phyloP scores from a whole-genome alignment of 2,797 vertebrate genomes.

The Yasuhikotakia modesta region DNA sequence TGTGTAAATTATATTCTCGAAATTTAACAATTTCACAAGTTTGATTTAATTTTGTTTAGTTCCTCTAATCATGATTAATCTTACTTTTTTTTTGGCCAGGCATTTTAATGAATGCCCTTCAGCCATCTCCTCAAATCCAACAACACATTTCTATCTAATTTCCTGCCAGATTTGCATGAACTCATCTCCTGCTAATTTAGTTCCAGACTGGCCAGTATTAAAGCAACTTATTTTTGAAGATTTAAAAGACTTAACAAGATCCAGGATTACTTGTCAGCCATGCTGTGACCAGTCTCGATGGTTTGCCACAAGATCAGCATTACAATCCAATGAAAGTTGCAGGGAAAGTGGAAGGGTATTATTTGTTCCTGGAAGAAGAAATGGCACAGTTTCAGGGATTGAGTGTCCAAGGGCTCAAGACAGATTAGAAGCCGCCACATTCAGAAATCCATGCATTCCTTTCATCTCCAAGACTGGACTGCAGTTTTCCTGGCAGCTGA shows the following conservation, averaged over 20 bases:
- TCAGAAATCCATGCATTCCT: conserved; percentile 75
- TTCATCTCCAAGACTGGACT: conserved; percentile 77
- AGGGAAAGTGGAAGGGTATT: conserved; percentile 74
- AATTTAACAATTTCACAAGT: conserved; percentile 1
- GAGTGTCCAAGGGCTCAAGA: conserved; percentile 73
- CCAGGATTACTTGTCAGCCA: conserved; percentile 67
- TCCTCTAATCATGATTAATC: conserved; percentile 28
- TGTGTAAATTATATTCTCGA: neutral
- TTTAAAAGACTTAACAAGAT: conserved; percentile 72
- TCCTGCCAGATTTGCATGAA: conserved; percentile 45
- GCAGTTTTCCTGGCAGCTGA: conserved; percentile 74
- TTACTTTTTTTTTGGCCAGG: conserved; percentile 14
- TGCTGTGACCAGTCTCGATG: conserved; percentile 67
- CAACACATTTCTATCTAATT: conserved; percentile 43
- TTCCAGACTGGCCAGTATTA: conserved; percentile 50
- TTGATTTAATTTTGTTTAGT: neutral
- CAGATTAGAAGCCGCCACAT: conserved; percentile 78
- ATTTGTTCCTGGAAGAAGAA: conserved; percentile 79
- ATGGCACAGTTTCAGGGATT: conserved; percentile 76
- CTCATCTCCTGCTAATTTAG: conserved; percentile 46
- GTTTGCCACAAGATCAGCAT: conserved; percentile 72
- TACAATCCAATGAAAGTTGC: conserved; percentile 79
- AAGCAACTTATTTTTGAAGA: conserved; percentile 70
- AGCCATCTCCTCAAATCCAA: conserved; percentile 47
- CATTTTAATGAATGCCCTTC: conserved; percentile 48